Base-by-base conservation (phyloP, 2,888 invertebrate species). In the Doris montereyensis region DNA sequence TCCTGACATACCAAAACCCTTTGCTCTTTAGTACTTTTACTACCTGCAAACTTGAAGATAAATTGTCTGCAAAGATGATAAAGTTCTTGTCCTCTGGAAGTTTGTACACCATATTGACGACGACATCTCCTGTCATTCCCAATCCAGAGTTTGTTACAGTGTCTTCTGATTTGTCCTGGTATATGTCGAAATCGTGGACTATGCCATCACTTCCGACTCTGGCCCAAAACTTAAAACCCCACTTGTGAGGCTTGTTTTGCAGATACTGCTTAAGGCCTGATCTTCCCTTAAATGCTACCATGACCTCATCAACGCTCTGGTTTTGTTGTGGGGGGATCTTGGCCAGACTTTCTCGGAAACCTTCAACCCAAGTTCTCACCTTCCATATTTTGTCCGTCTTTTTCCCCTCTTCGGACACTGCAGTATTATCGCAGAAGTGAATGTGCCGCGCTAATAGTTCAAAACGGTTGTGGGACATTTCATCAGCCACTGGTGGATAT, bases 51-150 rank as follows among this genome's bases (percentile, higher is more conserved):
- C 70, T 77, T 17, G 77, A 60, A 35, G n/a, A 41, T 28, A 72
- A 21, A 52, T 81, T 81, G 30, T 81, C 81, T 35, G 73, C 76
- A 65, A 76, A 77, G 17, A 78, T n/a, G 17, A 79, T 75, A 41
- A 30, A 78, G 68, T 78, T 78, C 24, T 41, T 34, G 21, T 34
- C 71, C 5, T 60, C 41, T 52, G 79, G 77, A 3, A 67, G 3
- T 28, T 34, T 35, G 24, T 41, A 65, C 13, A 67, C 65, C 41
- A 77, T 24, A 30, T 57, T 21, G 1, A 60, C 17, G 28, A 81
- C 80, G 0, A 76, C 73, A 28, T 73, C 73, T 17, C 68, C 81
- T 35, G 58, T 52, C 30, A 77, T 60, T 3, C 74, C 78, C 2
- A n/a, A n/a, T n/a, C n/a, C n/a, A n/a, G n/a, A n/a, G n/a, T n/a